These are phyloP conservation scores for Neoitamus cyanurus DNA, from an alignment of 2,888 invertebrate species.

Conservation along the genomic window DNA sequence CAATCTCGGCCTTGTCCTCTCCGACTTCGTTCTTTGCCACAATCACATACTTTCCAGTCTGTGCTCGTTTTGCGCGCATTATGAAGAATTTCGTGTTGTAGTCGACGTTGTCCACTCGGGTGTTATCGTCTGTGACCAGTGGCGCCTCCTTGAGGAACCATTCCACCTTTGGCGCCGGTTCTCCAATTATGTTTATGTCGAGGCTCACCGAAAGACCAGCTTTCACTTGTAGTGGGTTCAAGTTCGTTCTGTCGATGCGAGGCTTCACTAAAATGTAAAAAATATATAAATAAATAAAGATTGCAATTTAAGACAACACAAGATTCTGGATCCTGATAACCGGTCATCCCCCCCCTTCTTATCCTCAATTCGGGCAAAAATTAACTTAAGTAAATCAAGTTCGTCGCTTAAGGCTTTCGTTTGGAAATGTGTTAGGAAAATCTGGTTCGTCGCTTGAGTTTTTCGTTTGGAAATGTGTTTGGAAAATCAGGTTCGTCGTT, in stretches of 20 bases:
- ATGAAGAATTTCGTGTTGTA: conserved; percentile 92
- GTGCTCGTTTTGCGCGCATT: conserved; percentile 81
- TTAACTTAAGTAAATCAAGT: too few species aligned
- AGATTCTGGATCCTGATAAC: too few species aligned
- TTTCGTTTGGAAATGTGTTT: too few species aligned
- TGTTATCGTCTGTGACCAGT: conserved; percentile 70
- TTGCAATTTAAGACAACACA: too few species aligned
- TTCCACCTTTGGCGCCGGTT: conserved; percentile 91
- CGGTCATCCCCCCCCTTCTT: too few species aligned
- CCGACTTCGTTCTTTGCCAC: conserved; percentile 93
- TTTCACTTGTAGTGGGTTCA: conserved; percentile 86
- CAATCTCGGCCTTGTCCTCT: conserved; percentile 90
- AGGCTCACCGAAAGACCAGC: conserved; percentile 87
- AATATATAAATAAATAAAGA: too few species aligned
- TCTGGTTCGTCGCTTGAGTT: too few species aligned
- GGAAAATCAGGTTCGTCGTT: too few species aligned
- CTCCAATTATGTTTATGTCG: conserved; percentile 90
- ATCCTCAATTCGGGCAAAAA: too few species aligned
- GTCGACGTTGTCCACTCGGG: conserved; percentile 85
- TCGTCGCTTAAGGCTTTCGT: too few species aligned
- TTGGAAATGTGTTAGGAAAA: too few species aligned
- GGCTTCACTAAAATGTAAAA: conserved; percentile 81
- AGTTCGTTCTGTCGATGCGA: conserved; percentile 89
- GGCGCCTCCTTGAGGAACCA: conserved; percentile 86
- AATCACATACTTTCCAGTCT: conserved; percentile 89